Evolutionary conservation across 2,113 vertebrate species (phyloP).

Genomic region (Pithys albifrons): DNA sequence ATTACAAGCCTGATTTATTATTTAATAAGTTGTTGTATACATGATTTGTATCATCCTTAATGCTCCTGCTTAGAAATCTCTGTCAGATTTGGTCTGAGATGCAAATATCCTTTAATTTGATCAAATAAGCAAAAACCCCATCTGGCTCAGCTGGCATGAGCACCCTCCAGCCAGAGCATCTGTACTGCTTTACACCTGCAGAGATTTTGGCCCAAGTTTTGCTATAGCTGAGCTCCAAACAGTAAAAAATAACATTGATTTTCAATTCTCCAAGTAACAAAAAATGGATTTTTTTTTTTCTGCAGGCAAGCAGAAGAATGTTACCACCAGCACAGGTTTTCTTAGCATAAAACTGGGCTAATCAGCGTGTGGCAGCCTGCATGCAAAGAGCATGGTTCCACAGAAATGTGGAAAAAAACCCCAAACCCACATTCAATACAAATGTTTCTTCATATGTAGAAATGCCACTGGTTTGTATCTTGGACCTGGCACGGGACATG

Average conservation of each 20-base stretch:
- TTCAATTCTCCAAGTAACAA: conserved; percentile 27
- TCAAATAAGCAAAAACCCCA: neutral
- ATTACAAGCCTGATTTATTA: neutral
- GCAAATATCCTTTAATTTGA: neutral
- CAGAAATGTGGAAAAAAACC: neutral
- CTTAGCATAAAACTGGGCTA: neutral
- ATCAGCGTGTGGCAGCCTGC: neutral
- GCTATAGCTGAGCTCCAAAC: neutral
- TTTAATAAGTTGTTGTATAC: neutral
- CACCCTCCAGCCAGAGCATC: neutral
- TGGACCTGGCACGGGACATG: neutral
- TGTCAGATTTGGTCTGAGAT: neutral
- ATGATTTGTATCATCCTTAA: neutral
- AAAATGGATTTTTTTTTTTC: neutral
- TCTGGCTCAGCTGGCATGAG: neutral
- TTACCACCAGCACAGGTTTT: neutral
- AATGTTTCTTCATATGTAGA: neutral
- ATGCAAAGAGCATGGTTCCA: neutral
- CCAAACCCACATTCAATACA: neutral
- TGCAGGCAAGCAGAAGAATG: neutral
- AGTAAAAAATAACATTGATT: conserved; percentile 31
- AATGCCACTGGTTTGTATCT: conserved; percentile 12
- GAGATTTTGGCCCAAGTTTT: conserved; percentile 19
- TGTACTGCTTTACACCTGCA: neutral
- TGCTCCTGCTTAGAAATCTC: neutral